Evolutionary conservation across 2,888 invertebrate species (phyloP).

Genomic region (Dryobotodes eremita): DNA sequence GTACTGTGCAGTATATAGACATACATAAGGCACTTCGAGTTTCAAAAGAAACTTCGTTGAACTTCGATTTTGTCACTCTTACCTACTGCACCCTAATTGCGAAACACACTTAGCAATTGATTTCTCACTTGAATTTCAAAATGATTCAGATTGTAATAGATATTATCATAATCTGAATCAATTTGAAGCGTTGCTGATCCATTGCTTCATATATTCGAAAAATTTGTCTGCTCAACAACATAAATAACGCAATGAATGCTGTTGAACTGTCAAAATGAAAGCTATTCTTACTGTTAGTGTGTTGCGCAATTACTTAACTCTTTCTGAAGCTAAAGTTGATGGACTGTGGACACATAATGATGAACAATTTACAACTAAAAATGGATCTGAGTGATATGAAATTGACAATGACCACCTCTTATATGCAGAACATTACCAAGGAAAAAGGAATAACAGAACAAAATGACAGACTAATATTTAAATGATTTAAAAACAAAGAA

Average conservation of each 20-base stretch:
- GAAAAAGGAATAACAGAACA: background rate
- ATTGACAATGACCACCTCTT: constrained; percentile 7
- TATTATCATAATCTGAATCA: too few relatives aligned
- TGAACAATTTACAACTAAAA: background rate
- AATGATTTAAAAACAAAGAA: background rate
- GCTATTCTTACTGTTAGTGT: too few relatives aligned
- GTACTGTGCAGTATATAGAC: constrained; percentile 9
- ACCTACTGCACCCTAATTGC: too few relatives aligned
- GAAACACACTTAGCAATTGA: too few relatives aligned
- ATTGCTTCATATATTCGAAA: too few relatives aligned
- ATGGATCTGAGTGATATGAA: background rate
- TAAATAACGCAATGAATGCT: too few relatives aligned
- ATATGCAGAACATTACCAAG: background rate
- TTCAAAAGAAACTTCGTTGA: background rate
- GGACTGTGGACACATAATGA: background rate
- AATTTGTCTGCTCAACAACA: too few relatives aligned
- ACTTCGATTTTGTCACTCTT: constrained; percentile 3
- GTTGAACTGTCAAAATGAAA: too few relatives aligned
- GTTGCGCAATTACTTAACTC: background rate
- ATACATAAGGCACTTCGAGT: background rate
- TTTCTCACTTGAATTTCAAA: too few relatives aligned
- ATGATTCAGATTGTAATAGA: too few relatives aligned
- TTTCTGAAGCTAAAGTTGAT: background rate
- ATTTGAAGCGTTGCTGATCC: too few relatives aligned
- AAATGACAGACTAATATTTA: background rate